These are phyloP conservation scores for Melinaea menophilus DNA, from an alignment of 2,888 invertebrate species.

Conservation along the genomic window DNA sequence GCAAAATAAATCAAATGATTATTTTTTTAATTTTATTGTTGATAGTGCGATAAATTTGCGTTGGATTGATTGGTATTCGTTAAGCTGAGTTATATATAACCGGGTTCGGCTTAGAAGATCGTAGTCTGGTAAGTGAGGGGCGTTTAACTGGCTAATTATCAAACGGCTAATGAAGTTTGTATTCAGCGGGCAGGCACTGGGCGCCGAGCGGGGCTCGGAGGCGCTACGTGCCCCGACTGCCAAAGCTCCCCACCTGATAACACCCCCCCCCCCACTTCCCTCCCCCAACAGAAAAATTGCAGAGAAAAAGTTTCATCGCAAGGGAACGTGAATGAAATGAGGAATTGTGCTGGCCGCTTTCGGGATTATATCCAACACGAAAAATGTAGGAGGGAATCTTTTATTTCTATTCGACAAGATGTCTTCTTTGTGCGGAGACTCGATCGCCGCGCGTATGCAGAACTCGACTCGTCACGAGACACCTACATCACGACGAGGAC, in stretches of 20 bases:
- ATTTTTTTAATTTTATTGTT: background rate
- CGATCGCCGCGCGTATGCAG: constrained; percentile 27
- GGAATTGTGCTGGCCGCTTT: constrained; percentile 74
- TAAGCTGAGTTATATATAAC: constrained; percentile 33
- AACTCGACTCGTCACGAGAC: constrained; percentile 18
- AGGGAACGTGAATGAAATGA: constrained; percentile 77
- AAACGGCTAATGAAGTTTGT: constrained; percentile 79
- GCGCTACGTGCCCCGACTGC: constrained; percentile 72
- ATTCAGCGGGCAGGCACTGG: constrained; percentile 70
- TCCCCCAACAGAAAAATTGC: constrained; percentile 76
- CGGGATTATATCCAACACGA: constrained; percentile 72
- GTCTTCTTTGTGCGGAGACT: constrained; percentile 44
- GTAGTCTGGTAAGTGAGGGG: constrained; percentile 66
- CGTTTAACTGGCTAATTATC: constrained; percentile 78
- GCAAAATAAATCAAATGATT: background rate
- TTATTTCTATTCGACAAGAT: constrained; percentile 67
- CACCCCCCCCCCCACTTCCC: constrained; percentile 71
- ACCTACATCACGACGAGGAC: constrained; percentile 15
- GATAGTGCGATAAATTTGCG: background rate
- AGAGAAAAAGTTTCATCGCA: constrained; percentile 78
- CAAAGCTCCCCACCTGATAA: constrained; percentile 74
- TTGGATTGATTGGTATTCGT: constrained; percentile 10
- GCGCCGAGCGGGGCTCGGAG: constrained; percentile 54
- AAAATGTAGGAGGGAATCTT: constrained; percentile 62
- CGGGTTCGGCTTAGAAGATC: constrained; percentile 53